These are phyloP conservation scores for Oryzias sinensis DNA, from an alignment of 2,797 vertebrate species.

Conservation along the genomic window DNA sequence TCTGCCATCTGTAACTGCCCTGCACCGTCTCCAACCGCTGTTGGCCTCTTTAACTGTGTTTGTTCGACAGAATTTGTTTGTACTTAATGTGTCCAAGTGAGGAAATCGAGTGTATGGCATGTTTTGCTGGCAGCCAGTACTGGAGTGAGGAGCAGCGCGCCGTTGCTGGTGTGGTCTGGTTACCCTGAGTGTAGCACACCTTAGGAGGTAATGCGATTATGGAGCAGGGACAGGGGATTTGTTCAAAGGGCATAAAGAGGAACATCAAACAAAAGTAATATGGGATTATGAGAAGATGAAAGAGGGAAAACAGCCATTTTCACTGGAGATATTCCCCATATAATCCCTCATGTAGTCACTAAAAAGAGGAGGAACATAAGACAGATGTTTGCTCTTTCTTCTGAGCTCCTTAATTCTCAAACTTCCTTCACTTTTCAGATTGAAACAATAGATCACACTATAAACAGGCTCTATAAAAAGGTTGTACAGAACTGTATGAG, in stretches of 20 bases:
- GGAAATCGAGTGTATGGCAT: constrained; percentile 22
- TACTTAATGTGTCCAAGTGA: constrained; percentile 23
- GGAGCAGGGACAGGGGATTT: constrained; percentile 66
- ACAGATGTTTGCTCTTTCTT: constrained; percentile 11
- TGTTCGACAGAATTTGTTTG: constrained; percentile 34
- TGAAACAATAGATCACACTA: constrained; percentile 4
- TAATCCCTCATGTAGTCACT: background rate
- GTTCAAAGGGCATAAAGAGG: constrained; percentile 64
- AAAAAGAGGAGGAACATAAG: constrained; percentile 16
- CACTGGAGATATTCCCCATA: too few species aligned
- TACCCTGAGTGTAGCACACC: constrained; percentile 62
- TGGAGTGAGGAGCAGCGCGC: constrained; percentile 18
- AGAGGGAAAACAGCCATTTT: constrained; percentile 30
- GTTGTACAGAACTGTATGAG: too few species aligned
- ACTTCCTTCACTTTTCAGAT: constrained; percentile 8
- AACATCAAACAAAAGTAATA: constrained; percentile 68
- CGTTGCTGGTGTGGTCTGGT: constrained; percentile 56
- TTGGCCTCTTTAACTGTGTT: constrained; percentile 3
- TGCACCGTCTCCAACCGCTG: constrained; percentile 7
- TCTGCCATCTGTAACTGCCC: constrained; percentile 9
- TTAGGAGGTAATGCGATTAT: constrained; percentile 75
- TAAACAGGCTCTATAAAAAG: background rate
- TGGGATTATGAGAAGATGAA: constrained; percentile 64
- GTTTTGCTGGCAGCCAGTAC: constrained; percentile 36
- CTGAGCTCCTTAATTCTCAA: constrained; percentile 3